These are phyloP conservation scores for Electrona antarctica DNA, from an alignment of 2,113 vertebrate species.

Conservation along the genomic window DNA sequence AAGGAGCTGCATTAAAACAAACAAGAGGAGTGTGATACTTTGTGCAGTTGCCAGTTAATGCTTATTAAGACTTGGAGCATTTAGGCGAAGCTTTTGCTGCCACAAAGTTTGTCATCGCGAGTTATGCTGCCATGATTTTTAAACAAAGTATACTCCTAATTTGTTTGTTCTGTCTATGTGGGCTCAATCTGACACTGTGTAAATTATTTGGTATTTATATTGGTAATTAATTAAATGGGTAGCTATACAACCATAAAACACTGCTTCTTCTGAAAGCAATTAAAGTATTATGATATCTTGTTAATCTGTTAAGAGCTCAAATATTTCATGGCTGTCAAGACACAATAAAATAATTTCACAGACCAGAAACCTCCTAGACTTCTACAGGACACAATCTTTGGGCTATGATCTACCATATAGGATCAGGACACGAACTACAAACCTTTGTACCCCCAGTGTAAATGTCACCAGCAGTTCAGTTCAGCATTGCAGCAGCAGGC, in stretches of 20 bases:
- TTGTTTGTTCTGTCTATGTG: constrained; percentile 19
- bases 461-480: constrained; percentile 22
- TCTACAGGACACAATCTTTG: background rate
- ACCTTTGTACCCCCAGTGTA: constrained; percentile 20
- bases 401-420: constrained; percentile 12
- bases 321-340: constrained; percentile 44
- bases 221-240: constrained; percentile 33
- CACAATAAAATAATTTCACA: constrained; percentile 12
- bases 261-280: constrained; percentile 21
- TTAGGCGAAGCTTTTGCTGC: constrained; percentile 12
- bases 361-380: background rate
- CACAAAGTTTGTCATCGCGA: background rate
- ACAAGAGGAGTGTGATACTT: background rate
- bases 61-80: background rate
- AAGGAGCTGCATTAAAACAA: background rate
- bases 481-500: background rate
- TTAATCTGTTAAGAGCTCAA: constrained; percentile 30
- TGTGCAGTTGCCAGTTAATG: constrained; percentile 11
- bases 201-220: constrained; percentile 36
- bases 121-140: background rate
- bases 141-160: background rate
- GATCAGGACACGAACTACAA: constrained; percentile 5
- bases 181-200: constrained; percentile 12
- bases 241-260: constrained; percentile 1
- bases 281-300: constrained; percentile 25